phyloP scores from a whole-genome alignment of 2,888 invertebrate species.

The Polylopha cassiicola region DNA sequence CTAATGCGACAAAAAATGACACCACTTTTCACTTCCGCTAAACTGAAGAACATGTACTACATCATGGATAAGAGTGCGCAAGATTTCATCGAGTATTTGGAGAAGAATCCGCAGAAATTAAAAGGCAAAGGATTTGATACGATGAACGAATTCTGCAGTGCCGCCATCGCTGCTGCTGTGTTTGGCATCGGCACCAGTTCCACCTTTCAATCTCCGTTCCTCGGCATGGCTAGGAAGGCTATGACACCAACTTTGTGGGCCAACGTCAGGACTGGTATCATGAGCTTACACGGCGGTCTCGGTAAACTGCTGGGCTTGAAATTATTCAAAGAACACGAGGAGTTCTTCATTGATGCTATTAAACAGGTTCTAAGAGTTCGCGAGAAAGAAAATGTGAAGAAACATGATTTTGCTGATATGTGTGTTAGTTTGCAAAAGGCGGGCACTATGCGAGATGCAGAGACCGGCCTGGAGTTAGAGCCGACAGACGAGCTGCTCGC shows the following conservation, averaged over 20 bases:
- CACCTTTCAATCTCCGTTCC: conserved; percentile 50
- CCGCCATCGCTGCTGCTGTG: conserved; percentile 48
- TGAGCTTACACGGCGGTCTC: conserved; percentile 26
- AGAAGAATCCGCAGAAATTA: conserved; percentile 33
- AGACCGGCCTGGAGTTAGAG: conserved; percentile 40
- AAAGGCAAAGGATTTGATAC: conserved; percentile 32
- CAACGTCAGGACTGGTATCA: conserved; percentile 35
- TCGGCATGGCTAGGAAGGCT: conserved; percentile 32
- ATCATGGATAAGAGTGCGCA: no score
- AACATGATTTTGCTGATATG: conserved; percentile 50
- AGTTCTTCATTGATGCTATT: conserved; percentile 47
- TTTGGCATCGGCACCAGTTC: conserved; percentile 53
- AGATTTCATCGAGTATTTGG: no score
- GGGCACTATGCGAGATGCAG: conserved; percentile 39
- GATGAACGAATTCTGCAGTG: conserved; percentile 37
- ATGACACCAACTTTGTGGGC: conserved; percentile 26
- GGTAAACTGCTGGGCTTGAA: conserved; percentile 35
- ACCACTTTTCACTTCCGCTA: conserved; percentile 56
- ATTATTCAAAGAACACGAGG: conserved; percentile 39
- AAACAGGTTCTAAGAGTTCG: conserved; percentile 44
- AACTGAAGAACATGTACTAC: no score
- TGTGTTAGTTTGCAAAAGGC: conserved; percentile 46
- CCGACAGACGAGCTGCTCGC: conserved; percentile 50
- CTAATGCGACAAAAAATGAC: conserved; percentile 50
- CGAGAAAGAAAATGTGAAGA: conserved; percentile 37